Evolutionary conservation across 2,113 vertebrate genomes (phyloP), one percentile per base, ranked within the genome.

Genomic region (Coreoperca whiteheadi): DNA sequence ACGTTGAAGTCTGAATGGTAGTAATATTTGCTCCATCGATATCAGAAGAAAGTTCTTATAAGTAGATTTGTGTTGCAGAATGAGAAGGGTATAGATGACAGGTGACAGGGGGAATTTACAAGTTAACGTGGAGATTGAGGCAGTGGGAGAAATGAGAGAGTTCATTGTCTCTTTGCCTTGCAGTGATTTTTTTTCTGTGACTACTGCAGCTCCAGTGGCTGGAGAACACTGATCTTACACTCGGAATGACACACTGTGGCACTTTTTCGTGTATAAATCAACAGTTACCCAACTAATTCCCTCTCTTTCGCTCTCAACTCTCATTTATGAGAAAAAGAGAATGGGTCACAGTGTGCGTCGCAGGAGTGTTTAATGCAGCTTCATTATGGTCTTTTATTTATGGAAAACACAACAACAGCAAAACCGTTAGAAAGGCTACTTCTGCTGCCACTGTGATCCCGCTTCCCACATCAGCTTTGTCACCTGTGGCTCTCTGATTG

Each of bases 401-500:
- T 79, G 67, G 56, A 56, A 54, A 34, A n/a, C 66, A 37, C 12
- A 34, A 50, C 37, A 57, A 68, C 48, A 68, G 37, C 57, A 41
- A 41, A 41, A 41, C 39, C 9, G 39, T 9, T 9, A 50, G 46
- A 60, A 16, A 68, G 37, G 61, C 63, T 14, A 28, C 34, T 70
- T 54, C 39, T 28, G 14, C 5, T 1, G 32, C 70, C 32, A 1
- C 59, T 20, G 37, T 39, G 23, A 37, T 61, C 7, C 63, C 21
- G 11, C 68, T 54, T 48, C 43, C 43, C 53, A 30, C 43, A 16
- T 48, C 69, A 32, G 34, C 76, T 68, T 43, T 3, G 70, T 83
- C 82, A 89, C 85, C 86, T 89, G 76, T 85, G 81, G 88, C 74
- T 83, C 73, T 75, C 56, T 77, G 80, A 89, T 80, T 50, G 14